Evolutionary conservation across 2,888 invertebrate genomes (phyloP).

Genomic region (Atherix ibis): DNA sequence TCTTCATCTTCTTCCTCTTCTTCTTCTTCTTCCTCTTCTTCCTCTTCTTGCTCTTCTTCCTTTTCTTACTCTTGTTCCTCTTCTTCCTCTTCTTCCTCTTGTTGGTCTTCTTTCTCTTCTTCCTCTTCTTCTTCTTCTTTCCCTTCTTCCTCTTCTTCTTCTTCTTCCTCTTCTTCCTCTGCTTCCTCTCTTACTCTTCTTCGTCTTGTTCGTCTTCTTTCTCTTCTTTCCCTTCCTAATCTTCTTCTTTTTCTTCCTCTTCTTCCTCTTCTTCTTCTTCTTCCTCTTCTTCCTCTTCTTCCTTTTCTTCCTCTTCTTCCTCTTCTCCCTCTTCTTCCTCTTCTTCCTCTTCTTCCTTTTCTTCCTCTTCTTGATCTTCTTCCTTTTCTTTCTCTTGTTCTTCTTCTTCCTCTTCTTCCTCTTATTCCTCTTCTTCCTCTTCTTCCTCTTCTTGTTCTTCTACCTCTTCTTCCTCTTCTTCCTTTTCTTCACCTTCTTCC

Average conservation of each 20-base stretch:
- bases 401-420: neutral
- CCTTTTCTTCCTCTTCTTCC: neutral
- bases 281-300: neutral
- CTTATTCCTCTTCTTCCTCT: neutral
- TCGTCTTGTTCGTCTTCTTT: neutral
- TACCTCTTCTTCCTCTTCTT: neutral
- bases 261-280: neutral
- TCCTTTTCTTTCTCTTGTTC: neutral
- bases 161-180: neutral
- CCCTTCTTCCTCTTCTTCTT: neutral
- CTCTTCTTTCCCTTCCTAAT: neutral
- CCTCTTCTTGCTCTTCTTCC: neutral
- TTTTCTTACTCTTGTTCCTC: conserved; percentile 1
- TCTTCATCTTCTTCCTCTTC: neutral
- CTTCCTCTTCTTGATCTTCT: neutral
- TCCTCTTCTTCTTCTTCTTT: conserved; percentile 1
- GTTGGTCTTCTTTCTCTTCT: neutral
- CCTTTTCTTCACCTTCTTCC: neutral
- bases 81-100: neutral
- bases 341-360: neutral
- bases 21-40: neutral
- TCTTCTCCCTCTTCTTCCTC: neutral
- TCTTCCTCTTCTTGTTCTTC: neutral
- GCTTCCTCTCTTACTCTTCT: neutral
- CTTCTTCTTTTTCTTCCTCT: neutral